These are phyloP conservation scores for Seriola quinqueradiata DNA, from an alignment of 2,113 vertebrate species.

Conservation along the genomic window DNA sequence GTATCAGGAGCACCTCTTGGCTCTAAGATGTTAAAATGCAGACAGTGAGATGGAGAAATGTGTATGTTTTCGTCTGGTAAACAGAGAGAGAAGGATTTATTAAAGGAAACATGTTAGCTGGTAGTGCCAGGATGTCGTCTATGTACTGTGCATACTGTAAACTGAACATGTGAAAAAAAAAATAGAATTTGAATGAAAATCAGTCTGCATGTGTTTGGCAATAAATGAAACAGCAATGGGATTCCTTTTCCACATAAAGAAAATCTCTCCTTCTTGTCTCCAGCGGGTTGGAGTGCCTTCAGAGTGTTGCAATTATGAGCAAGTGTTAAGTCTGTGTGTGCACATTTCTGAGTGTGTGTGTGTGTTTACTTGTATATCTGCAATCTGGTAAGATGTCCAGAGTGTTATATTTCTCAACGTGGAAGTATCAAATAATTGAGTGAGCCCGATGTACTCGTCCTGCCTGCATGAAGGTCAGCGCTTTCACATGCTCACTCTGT, in stretches of 20 bases:
- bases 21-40: slow-evolving; percentile 14
- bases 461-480: slow-evolving; percentile 68
- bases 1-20: slow-evolving; percentile 42
- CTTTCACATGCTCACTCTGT: slow-evolving; percentile 51
- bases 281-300: slow-evolving; percentile 10
- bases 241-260: slow-evolving; percentile 14
- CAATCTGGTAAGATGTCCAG: slow-evolving; percentile 12
- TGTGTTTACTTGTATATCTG: slow-evolving; percentile 26
- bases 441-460: slow-evolving; percentile 42
- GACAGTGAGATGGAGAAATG: background rate
- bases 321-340: slow-evolving; percentile 33
- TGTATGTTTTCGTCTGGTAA: background rate
- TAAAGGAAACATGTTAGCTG: background rate
- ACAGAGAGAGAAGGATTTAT: background rate
- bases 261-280: slow-evolving; percentile 5
- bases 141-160: background rate
- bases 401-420: slow-evolving; percentile 46
- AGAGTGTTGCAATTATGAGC: slow-evolving; percentile 34
- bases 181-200: slow-evolving; percentile 3
- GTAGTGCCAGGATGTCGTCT: background rate
- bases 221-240: slow-evolving; percentile 5
- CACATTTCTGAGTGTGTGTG: slow-evolving; percentile 20
- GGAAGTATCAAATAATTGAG: slow-evolving; percentile 55
- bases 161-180: slow-evolving; percentile 1
- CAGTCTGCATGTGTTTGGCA: background rate